Percentiles rank a stretch among this genome's conserved stretches.
phyloP scores from a whole-genome alignment of 2,888 invertebrate species.

The Anoplius nigerrimus region DNA sequence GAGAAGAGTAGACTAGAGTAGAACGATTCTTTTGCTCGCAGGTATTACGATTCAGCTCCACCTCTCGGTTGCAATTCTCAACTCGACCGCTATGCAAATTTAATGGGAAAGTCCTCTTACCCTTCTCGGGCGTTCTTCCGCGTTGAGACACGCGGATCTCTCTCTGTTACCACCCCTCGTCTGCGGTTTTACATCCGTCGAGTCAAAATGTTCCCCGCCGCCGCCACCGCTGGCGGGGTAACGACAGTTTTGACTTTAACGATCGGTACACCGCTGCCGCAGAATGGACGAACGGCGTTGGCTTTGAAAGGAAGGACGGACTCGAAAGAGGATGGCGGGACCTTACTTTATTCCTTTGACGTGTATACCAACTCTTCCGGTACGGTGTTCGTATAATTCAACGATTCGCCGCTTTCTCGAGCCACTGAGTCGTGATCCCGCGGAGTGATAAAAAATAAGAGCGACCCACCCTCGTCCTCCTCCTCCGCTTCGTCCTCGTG shows the following conservation, averaged over 20 bases:
- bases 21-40: slow-evolving; percentile 22
- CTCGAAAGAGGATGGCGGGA: slow-evolving; percentile 1
- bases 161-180: too few species aligned
- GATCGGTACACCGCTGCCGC: slow-evolving; percentile 5
- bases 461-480: too few species aligned
- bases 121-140: neutral
- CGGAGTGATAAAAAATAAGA: neutral
- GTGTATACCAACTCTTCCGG: neutral
- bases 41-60: slow-evolving; percentile 64
- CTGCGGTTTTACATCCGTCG: slow-evolving; percentile 6
- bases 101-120: slow-evolving; percentile 46
- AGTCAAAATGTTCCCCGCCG: slow-evolving; percentile 12
- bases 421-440: slow-evolving; percentile 4
- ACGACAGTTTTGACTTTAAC: slow-evolving; percentile 36
- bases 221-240: slow-evolving; percentile 5
- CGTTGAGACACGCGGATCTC: neutral
- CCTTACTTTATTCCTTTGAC: neutral
- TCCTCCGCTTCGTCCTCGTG: neutral
- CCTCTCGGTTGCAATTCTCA: slow-evolving; percentile 59
- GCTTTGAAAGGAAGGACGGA: slow-evolving; percentile 7
- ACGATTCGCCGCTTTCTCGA: slow-evolving; percentile 1
- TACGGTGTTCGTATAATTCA: slow-evolving; percentile 31
- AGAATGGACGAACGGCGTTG: too few species aligned
- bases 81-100: slow-evolving; percentile 66
- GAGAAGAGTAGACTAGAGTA: too few species aligned